These are phyloP conservation scores for Urocyon cinereoargenteus DNA, from an alignment of 2,797 vertebrate species.

Conservation along the genomic window DNA sequence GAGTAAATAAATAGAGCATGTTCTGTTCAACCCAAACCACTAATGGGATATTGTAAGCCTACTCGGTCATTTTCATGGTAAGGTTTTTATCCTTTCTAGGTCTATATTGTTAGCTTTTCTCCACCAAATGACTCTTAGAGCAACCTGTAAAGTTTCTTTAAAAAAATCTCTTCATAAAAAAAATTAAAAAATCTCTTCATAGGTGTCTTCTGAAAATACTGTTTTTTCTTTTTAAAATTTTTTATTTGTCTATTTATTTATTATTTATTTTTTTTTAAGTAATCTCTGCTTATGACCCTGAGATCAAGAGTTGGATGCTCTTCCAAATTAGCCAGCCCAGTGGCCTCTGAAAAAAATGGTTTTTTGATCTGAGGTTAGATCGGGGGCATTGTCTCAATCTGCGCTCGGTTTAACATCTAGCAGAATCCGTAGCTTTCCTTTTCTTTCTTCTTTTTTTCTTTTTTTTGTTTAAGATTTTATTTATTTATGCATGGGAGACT, in stretches of 20 bases:
- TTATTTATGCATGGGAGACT: no score
- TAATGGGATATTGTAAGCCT: neutral
- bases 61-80: neutral
- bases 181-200: neutral
- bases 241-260: neutral
- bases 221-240: neutral
- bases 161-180: neutral
- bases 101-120: neutral
- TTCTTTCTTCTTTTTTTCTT: neutral
- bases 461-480: no score
- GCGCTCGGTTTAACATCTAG: neutral
- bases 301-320: neutral
- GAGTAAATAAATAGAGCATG: slow-evolving; percentile 43
- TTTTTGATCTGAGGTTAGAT: neutral
- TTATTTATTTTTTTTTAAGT: neutral
- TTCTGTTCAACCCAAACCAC: neutral
- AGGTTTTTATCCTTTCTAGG: neutral
- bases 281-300: neutral
- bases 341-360: neutral
- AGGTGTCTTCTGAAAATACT: neutral
- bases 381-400: neutral
- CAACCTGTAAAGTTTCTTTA: neutral
- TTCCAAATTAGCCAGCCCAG: neutral
- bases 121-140: neutral
- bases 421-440: neutral